A percentile compares a stretch with the other conserved stretches of the same genome.
phyloP scores from a whole-genome alignment of 2,797 vertebrate genomes.

The Fundulus diaphanus region DNA sequence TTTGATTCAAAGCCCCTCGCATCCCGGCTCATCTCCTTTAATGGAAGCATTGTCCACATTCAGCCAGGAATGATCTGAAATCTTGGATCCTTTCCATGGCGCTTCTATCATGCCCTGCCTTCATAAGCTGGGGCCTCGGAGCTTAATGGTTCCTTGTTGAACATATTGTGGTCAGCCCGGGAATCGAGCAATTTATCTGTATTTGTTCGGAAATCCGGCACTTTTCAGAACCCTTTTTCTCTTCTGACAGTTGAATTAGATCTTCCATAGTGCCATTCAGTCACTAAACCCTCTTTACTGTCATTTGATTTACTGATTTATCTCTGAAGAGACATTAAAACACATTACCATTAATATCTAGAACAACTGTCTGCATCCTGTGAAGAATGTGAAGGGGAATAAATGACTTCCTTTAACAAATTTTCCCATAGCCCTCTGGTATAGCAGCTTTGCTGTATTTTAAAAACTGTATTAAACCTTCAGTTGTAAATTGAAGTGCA shows the following conservation, averaged over 20 bases:
- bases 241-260: constrained; percentile 73
- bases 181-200: constrained; percentile 46
- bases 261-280: constrained; percentile 70
- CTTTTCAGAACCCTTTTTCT: constrained; percentile 36
- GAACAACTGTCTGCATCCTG: constrained; percentile 79
- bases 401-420: constrained; percentile 58
- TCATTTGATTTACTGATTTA: constrained; percentile 83
- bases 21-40: constrained; percentile 24
- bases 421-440: constrained; percentile 52
- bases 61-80: constrained; percentile 26
- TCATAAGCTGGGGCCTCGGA: constrained; percentile 17
- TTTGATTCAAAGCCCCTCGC: constrained; percentile 34
- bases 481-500: constrained; percentile 22
- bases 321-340: constrained; percentile 86
- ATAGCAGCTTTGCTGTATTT: constrained; percentile 39
- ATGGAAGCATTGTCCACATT: constrained; percentile 42
- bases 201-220: constrained; percentile 63
- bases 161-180: constrained; percentile 43
- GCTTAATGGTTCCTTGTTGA: constrained; percentile 34
- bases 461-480: constrained; percentile 61
- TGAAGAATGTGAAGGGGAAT: constrained; percentile 60
- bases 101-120: constrained; percentile 36
- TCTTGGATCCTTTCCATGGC: constrained; percentile 37
- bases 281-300: constrained; percentile 76
- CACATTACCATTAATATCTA: constrained; percentile 82